phyloP scores from a whole-genome alignment of 2,888 invertebrate genomes.

The Caenorhabditis virilis region DNA sequence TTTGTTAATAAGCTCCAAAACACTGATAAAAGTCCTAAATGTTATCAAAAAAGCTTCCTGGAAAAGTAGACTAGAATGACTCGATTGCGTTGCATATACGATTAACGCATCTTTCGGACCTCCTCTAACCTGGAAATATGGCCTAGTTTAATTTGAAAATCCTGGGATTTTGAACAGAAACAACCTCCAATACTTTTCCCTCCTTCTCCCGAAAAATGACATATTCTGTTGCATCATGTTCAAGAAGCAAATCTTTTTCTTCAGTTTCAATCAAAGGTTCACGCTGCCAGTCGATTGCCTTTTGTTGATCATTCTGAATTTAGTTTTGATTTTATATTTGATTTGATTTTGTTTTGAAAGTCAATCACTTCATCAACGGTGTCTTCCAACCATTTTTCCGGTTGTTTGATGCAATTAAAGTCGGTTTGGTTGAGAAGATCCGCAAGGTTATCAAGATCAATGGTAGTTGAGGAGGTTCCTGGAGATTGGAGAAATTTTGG shows the following conservation, averaged over 20 bases:
- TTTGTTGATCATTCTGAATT: constrained; percentile 4
- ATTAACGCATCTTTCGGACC: constrained; percentile 91
- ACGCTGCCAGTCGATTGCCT: constrained; percentile 39
- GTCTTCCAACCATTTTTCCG: constrained; percentile 31
- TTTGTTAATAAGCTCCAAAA: constrained; percentile 61
- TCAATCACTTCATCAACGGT: background rate
- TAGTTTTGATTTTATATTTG: background rate
- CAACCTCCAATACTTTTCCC: constrained; percentile 46
- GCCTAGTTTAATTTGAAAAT: background rate
- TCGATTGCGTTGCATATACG: constrained; percentile 89
- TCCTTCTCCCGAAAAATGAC: constrained; percentile 56
- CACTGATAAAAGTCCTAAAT: constrained; percentile 73
- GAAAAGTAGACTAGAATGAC: constrained; percentile 76
- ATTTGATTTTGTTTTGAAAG: background rate
- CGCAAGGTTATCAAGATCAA: constrained; percentile 35
- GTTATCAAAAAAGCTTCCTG: constrained; percentile 98
- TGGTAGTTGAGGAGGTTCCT: constrained; percentile 36
- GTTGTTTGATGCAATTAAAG: constrained; percentile 26
- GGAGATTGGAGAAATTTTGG: background rate
- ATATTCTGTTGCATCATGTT: constrained; percentile 57
- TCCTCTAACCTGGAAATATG: constrained; percentile 78
- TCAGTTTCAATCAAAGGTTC: constrained; percentile 9
- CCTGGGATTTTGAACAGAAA: background rate
- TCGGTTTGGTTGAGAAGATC: constrained; percentile 39
- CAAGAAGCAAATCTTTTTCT: constrained; percentile 33